Evolutionary conservation across 2,888 invertebrate genomes (phyloP), one percentile per base, ranked within the genome.

Genomic region (Hyposoter didymator): DNA sequence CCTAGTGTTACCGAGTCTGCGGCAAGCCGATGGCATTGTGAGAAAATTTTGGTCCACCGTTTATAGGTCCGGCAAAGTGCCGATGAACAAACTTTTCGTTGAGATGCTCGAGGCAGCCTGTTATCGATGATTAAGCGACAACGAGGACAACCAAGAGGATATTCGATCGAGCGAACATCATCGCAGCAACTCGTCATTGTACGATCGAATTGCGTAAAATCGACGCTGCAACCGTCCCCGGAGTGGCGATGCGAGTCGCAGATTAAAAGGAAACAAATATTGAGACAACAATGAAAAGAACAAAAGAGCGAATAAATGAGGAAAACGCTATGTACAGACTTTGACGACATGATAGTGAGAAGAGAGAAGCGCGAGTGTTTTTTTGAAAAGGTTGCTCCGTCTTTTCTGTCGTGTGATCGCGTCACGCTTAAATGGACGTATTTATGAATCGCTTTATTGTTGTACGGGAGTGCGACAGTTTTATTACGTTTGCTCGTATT

Each of bases 51-150:
- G 99, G 99, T 96, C 97, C 64, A 96, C 95, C 89, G 96, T 99
- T 74, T 97, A 98, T 92, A 96, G 97, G 91, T 98, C 98, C 88
- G 97, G 98, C 6, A 96, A 97, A 93, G 97, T 98, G 84, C 97
- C 97, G 89, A 98, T 99, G 98, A 99, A 99, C 95, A 99, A 99
- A 94, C 96, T 99, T 78, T 99, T 99, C 95, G 96, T 98, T 70
- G 99, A 99, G 95, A 99, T 99, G 99, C 95, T 99, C 85, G 99
- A 99, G 94, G 97, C 97, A 1, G 93, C 93, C 78, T 92, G 92
- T 83, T 92, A 93, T 87, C 93, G 94, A 93, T 94, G 93, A 94
- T 76, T 89, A 85, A 76, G 69, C 43, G 76, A 75, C 62, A 52
- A 76, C 74, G 79, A 76, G 62, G 49, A 70, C 59, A 39, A 79